Base-by-base conservation (phyloP, 1,140 invertebrate genomes). In the Drosophila seguyi region DNA sequence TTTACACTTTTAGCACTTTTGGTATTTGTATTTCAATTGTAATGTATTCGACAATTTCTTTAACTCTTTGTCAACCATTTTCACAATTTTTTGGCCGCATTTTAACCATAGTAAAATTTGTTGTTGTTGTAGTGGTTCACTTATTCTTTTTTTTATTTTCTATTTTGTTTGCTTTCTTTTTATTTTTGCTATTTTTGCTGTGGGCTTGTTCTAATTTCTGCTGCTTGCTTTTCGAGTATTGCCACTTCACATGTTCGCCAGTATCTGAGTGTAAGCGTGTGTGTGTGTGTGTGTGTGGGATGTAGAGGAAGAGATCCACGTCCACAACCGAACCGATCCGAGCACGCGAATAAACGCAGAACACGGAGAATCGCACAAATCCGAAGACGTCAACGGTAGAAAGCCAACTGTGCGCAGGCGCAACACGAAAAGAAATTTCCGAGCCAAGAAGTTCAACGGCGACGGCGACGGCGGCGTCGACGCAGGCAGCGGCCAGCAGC, bases 371-470 rank as follows among this genome's bases (percentile, higher is more conserved):
- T 53, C 71, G 74, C 81, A 92, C 91, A 91, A 92, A 91, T 92
- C 91, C 91, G 91, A 79, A 92, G 88, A 92, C 91, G 84, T 83
- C 84, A 79, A 92, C 79, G 91, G 87, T 92, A 92, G 91, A 92
- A 92, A 92, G 87, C 91, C 87, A 91, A 92, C 91, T 92, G 91
- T 92, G 91, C 91, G 91, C 91, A 90, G 91, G 91, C 91, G 91
- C 91, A 81, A 79, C 66, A 86, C 74, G 80, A 87, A 87, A 87
- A 87, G 84, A 87, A 87, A 87, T 87, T 87, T 87, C 63, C 83
- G 83, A 88, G 60, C 83, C 83, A 82, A 88, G 79, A 80, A 83
- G 76, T 66, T 42, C 61, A 55, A 34, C 75, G 75, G 52, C 50
- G 57, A 65, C 63, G 58, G 36, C 61, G 58, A 61, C 63, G 53